These are phyloP conservation scores for Furcifer pardalis DNA, from an alignment of 2,797 vertebrate species.

Conservation along the genomic window DNA sequence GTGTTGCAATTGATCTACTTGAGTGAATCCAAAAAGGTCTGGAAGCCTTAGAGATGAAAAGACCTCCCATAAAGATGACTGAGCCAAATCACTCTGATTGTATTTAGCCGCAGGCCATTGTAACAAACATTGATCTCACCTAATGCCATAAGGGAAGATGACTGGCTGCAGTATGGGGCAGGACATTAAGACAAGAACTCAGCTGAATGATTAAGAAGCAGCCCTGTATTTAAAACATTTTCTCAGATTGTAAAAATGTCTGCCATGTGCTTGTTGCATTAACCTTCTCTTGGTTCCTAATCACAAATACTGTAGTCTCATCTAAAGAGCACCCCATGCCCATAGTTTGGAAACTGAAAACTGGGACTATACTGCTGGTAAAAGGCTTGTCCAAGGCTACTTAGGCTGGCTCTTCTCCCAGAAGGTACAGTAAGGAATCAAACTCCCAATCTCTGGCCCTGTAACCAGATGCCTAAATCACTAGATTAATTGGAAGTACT, in stretches of 20 bases:
- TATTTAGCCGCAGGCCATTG: background rate
- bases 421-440: too few relatives aligned
- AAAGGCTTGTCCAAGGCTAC: too few relatives aligned
- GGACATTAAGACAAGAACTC: background rate
- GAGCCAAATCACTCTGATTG: constrained; percentile 58
- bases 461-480: too few relatives aligned
- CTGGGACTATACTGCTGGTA: too few relatives aligned
- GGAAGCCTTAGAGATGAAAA: constrained; percentile 71
- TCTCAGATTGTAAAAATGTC: background rate
- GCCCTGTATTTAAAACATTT: background rate
- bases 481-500: background rate
- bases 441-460: too few relatives aligned
- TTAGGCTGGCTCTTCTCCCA: too few relatives aligned
- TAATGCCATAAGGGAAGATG: background rate
- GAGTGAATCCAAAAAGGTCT: constrained; percentile 69
- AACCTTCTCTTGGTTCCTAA: background rate
- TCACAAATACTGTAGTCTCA: background rate
- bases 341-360: too few relatives aligned
- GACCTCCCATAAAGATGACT: constrained; percentile 60
- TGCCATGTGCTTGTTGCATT: background rate
- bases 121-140: background rate
- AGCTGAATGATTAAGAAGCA: background rate
- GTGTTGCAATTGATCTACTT: constrained; percentile 75
- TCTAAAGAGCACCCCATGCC: background rate
- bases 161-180: background rate